A percentile compares a stretch with the other conserved stretches of the same genome.
Evolutionary conservation across 2,113 vertebrate species (phyloP).

Genomic region (Gulo gulo): DNA sequence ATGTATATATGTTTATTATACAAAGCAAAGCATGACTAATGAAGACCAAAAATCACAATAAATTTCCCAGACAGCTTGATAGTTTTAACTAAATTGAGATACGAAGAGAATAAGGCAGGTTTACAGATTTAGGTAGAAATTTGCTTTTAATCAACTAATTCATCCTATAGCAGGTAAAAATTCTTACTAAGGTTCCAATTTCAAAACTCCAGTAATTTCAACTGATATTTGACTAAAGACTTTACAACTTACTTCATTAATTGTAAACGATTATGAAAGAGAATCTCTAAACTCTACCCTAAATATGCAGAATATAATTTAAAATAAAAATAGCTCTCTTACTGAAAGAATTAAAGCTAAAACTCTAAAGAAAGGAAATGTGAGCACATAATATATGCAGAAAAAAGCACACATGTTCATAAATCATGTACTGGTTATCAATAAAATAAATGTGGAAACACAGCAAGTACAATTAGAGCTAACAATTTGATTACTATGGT

Average conservation of each 20-base stretch:
- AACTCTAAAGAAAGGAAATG: background rate
- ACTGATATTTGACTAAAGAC: background rate
- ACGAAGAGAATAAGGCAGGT: background rate
- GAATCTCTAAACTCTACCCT: background rate
- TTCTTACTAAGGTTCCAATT: background rate
- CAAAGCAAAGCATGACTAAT: background rate
- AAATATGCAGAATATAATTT: conserved; percentile 35
- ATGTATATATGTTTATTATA: background rate
- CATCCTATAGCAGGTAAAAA: background rate
- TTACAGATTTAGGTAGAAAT: background rate
- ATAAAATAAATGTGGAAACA: conserved; percentile 10
- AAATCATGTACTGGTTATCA: background rate
- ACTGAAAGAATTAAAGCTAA: conserved; percentile 1
- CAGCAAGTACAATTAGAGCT: background rate
- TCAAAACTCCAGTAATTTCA: conserved; percentile 42
- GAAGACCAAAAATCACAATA: background rate
- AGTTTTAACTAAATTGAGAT: conserved; percentile 2
- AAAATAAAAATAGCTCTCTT: conserved; percentile 40
- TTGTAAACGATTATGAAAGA: conserved; percentile 22
- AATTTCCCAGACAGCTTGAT: background rate
- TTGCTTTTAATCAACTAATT: conserved; percentile 27
- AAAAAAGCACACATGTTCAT: background rate
- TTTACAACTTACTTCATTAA: conserved; percentile 1
- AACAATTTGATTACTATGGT: background rate
- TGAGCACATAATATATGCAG: background rate